Base-by-base conservation (phyloP, 2,797 vertebrate species). In the Xenops minutus region DNA sequence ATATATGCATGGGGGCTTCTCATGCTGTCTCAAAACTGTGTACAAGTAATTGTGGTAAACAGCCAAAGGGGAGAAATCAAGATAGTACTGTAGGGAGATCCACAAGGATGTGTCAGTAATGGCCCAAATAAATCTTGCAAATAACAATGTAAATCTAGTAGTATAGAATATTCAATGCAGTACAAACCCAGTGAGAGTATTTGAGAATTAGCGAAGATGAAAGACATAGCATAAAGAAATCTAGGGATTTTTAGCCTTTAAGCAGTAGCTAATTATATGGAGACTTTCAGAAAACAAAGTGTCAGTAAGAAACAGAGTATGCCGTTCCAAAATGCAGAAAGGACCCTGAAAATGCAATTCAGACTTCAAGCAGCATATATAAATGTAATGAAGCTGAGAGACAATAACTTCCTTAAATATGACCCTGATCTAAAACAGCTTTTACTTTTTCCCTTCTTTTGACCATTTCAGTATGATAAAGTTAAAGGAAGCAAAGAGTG, bases 1-100 rank as follows among this genome's bases (percentile, higher is more conserved):
- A 7, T 41, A 27, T 3, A 5, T 12, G 16, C 10, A 14, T 27
- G 48, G 10, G 6, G 1, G 1, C 14, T 84, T 34, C 30, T 69
- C 10, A 32, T 46, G 12, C 14, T 46, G 8, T 46, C n/a, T 85
- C 17, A 46, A 58, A 39, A 7, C 2, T 32, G 6, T 39, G 32
- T 23, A 43, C 18, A 67, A 30, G 11, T 37, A 63, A 61, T 32
- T 61, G 19, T 23, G n/a, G 27, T 37, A 78, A 72, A 52, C 10
- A 46, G 4, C 5, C 5, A 34, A 82, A 87, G 48, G 9, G 74
- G 10, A 92, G 56, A 85, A 80, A 32, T 77, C 30, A 62, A 59
- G 10, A 20, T 21, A 23, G 24, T 3, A 1, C 22, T 72, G 36
- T 20, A 72, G 46, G 61, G 22, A 49, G 3, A 63, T 37, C 29